phyloP scores from a whole-genome alignment of 2,797 vertebrate species.

The Emys orbicularis region DNA sequence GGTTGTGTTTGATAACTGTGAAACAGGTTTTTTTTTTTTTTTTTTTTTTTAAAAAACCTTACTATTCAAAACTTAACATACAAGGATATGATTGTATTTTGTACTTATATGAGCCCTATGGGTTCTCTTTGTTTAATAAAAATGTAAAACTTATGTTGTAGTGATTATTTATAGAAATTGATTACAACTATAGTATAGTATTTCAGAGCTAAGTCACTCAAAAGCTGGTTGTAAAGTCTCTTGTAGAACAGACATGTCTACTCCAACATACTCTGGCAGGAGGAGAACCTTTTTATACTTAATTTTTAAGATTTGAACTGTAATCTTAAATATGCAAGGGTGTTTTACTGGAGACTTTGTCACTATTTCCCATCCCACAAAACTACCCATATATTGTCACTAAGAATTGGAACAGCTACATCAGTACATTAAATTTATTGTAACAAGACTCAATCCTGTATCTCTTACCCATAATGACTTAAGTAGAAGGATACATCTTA shows the following conservation, averaged over 20 bases:
- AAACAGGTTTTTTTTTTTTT: slow-evolving; percentile 77
- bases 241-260: neutral
- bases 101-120: slow-evolving; percentile 83
- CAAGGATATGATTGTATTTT: slow-evolving; percentile 81
- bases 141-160: slow-evolving; percentile 31
- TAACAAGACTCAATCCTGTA: neutral
- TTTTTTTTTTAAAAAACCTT: slow-evolving; percentile 68
- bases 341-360: neutral
- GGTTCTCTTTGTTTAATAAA: slow-evolving; percentile 86
- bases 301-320: neutral
- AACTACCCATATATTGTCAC: neutral
- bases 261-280: neutral
- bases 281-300: neutral
- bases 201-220: neutral
- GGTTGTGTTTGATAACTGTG: slow-evolving; percentile 77
- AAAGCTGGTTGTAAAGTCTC: neutral
- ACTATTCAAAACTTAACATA: slow-evolving; percentile 71
- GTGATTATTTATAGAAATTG: neutral
- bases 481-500: neutral
- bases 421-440: neutral
- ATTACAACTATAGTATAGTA: neutral
- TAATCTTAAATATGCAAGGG: neutral
- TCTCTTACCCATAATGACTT: neutral
- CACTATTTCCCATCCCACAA: neutral
- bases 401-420: neutral